phyloP scores from a whole-genome alignment of 2,797 vertebrate genomes.

The Typhlichthys subterraneus region DNA sequence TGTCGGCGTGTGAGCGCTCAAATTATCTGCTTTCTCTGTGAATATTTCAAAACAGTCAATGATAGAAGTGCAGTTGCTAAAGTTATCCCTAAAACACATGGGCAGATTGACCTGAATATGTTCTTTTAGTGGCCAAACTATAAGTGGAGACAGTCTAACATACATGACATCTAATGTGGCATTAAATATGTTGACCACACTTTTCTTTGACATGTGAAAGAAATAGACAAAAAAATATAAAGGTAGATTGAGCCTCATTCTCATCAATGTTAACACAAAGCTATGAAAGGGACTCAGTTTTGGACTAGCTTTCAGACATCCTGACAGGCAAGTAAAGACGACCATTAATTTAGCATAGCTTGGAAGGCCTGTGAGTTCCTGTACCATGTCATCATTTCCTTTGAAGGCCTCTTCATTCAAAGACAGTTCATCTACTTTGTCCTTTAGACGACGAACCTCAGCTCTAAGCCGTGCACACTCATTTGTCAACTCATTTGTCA shows the following conservation, averaged over 20 bases:
- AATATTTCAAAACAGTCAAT: slow-evolving; percentile 2
- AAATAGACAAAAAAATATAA: not conserved
- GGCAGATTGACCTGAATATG: not conserved
- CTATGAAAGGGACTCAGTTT: not conserved
- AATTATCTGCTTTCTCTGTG: not conserved
- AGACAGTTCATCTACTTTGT: no score
- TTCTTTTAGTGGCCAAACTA: not conserved
- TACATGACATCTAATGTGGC: not conserved
- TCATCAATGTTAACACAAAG: not conserved
- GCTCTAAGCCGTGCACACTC: no score
- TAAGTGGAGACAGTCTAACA: not conserved
- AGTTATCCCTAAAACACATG: slow-evolving; percentile 1
- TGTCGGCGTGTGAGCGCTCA: not conserved
- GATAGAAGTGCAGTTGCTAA: not conserved
- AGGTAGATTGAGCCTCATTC: not conserved
- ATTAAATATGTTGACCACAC: not conserved
- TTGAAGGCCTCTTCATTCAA: not conserved
- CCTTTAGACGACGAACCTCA: no score
- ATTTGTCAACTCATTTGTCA: no score
- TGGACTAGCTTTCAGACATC: not conserved
- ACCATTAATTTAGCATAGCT: not conserved
- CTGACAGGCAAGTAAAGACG: not conserved
- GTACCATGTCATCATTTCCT: not conserved
- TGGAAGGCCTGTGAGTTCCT: not conserved
- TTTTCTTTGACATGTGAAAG: not conserved